phyloP scores from a whole-genome alignment of 2,113 vertebrate genomes.

The Plestiodon gilberti region DNA sequence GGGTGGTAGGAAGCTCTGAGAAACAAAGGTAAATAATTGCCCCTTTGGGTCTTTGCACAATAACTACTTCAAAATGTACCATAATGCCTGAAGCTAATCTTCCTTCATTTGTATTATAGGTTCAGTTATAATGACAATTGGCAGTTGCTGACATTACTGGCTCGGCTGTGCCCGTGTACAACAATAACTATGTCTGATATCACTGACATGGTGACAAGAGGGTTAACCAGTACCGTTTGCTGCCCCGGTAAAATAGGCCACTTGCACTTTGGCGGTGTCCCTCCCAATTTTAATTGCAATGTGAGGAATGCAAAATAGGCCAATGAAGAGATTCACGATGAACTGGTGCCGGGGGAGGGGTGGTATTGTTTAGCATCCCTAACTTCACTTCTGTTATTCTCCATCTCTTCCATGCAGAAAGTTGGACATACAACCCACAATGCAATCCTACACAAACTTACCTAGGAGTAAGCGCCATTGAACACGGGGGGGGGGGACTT shows the following conservation, averaged over 20 bases:
- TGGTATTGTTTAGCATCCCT: too few species aligned
- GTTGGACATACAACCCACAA: too few species aligned
- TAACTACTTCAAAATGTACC: conserved; percentile 38
- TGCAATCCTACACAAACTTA: too few species aligned
- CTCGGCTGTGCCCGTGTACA: conserved; percentile 54
- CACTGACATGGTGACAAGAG: conserved; percentile 61
- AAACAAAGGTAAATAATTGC: conserved; percentile 56
- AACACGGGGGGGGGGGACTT: too few species aligned
- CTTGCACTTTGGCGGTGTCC: background rate
- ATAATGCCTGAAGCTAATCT: conserved; percentile 49
- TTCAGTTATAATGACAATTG: conserved; percentile 45
- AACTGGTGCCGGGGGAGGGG: background rate
- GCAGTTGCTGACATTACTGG: conserved; percentile 50
- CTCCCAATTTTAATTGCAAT: background rate
- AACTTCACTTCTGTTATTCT: too few species aligned
- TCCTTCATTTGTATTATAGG: conserved; percentile 35
- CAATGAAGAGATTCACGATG: background rate
- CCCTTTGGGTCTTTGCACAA: conserved; percentile 45
- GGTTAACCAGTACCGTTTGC: conserved; percentile 45
- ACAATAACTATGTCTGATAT: conserved; percentile 46
- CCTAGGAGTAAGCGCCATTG: too few species aligned
- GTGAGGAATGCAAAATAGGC: background rate
- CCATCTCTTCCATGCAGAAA: too few species aligned
- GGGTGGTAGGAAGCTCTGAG: background rate
- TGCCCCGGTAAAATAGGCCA: background rate